These are phyloP conservation scores for Electrona antarctica DNA, from an alignment of 2,113 vertebrate genomes.

Conservation along the genomic window DNA sequence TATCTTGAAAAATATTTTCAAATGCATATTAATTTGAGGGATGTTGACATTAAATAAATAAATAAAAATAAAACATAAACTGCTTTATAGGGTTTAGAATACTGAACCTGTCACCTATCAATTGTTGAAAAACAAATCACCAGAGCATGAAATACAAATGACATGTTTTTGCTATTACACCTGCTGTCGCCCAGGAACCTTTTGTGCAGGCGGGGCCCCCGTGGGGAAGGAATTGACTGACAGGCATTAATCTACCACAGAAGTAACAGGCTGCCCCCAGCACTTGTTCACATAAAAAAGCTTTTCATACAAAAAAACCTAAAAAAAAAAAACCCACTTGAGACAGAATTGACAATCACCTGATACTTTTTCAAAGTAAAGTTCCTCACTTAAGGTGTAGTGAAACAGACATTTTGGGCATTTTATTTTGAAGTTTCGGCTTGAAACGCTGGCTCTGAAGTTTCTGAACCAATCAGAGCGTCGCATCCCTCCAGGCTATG, in stretches of 20 bases:
- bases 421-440: no score
- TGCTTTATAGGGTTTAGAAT: constrained; percentile 49
- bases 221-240: constrained; percentile 69
- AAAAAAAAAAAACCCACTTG: no score
- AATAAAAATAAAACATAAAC: background rate
- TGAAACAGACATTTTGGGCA: no score
- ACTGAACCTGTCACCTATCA: constrained; percentile 62
- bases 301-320: constrained; percentile 51
- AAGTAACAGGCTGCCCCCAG: constrained; percentile 63
- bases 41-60: no score
- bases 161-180: constrained; percentile 67
- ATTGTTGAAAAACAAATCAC: constrained; percentile 66
- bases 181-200: constrained; percentile 60
- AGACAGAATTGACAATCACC: constrained; percentile 46
- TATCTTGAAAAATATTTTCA: no score
- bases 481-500: no score
- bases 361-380: constrained; percentile 72
- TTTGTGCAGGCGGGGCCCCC: constrained; percentile 47
- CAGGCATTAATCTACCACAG: constrained; percentile 64
- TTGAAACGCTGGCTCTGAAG: no score
- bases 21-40: no score
- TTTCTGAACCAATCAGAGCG: no score
- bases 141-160: constrained; percentile 68
- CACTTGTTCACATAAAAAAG: constrained; percentile 49
- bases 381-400: constrained; percentile 41